Conservation (phyloP, 2,113 vertebrate genomes). For the Grantiella picta region DNA sequence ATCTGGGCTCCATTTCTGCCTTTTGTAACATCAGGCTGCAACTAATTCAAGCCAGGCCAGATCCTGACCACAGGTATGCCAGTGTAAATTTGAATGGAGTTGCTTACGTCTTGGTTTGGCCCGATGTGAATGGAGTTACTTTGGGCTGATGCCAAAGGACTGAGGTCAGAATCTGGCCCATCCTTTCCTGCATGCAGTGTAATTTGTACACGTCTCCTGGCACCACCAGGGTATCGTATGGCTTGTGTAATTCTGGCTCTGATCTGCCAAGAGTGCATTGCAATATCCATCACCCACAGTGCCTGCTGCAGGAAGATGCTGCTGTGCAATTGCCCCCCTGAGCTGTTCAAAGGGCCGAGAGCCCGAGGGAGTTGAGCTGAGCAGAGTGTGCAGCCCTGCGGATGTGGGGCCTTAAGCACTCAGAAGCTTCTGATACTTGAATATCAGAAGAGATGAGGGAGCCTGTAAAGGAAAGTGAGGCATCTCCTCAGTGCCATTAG, state of each 20-base stretch:
- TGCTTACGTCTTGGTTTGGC: constrained; percentile 55
- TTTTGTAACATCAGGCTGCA: constrained; percentile 31
- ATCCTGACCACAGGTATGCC: constrained; percentile 63
- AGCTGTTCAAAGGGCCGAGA: background rate
- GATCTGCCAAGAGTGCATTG: background rate
- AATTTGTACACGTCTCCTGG: constrained; percentile 34
- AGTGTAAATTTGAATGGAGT: constrained; percentile 58
- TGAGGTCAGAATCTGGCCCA: constrained; percentile 60
- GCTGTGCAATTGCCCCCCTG: background rate
- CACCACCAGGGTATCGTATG: background rate
- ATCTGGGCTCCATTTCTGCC: constrained; percentile 14
- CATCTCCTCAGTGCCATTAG: background rate
- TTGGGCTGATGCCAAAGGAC: constrained; percentile 39
- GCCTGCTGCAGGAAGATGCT: background rate
- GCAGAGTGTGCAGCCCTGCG: accelerated
- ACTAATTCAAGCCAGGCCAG: constrained; percentile 62
- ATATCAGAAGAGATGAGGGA: background rate
- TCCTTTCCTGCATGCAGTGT: constrained; percentile 27
- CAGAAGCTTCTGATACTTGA: background rate
- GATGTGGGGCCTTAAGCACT: accelerated
- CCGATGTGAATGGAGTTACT: constrained; percentile 53
- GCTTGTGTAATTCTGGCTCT: constrained; percentile 22
- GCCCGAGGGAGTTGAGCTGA: accelerated
- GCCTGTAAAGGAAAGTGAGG: background rate
- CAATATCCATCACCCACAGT: background rate